Percentiles rank a stretch among this genome's conserved stretches.
phyloP scores from a whole-genome alignment of 2,113 vertebrate genomes.

The Chaetodon trifascialis region DNA sequence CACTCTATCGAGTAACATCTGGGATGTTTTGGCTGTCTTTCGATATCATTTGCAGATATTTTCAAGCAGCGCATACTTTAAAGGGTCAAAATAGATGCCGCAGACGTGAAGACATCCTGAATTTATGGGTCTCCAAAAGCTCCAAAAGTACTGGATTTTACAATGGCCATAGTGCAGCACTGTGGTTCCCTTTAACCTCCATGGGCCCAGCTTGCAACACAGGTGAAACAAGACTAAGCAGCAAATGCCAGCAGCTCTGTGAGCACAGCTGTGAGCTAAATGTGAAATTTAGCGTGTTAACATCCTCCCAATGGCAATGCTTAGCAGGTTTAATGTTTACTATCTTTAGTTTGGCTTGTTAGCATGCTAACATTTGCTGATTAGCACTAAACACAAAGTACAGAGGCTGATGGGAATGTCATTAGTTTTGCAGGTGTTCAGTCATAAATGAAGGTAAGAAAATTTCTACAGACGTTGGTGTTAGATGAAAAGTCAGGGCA shows the following conservation, averaged over 20 bases:
- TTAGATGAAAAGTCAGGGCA: not conserved
- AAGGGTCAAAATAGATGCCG: not conserved
- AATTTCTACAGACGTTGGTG: too few relatives aligned
- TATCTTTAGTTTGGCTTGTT: not conserved
- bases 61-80: not conserved
- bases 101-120: not conserved
- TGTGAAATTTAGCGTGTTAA: too few relatives aligned
- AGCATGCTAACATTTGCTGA: not conserved
- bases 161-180: not conserved
- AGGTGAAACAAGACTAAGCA: not conserved
- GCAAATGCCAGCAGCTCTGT: not conserved
- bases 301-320: not conserved
- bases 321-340: not conserved
- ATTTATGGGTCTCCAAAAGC: not conserved
- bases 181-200: not conserved
- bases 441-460: too few relatives aligned
- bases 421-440: too few relatives aligned
- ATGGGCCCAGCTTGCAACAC: not conserved
- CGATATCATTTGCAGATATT: conserved; percentile 2
- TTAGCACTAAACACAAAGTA: too few relatives aligned
- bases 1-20: conserved; percentile 14
- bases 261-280: not conserved
- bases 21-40: not conserved
- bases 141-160: not conserved
- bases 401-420: too few relatives aligned